Conservation (phyloP, 1,140 invertebrate species). For the Leptinotarsa lineolata region DNA sequence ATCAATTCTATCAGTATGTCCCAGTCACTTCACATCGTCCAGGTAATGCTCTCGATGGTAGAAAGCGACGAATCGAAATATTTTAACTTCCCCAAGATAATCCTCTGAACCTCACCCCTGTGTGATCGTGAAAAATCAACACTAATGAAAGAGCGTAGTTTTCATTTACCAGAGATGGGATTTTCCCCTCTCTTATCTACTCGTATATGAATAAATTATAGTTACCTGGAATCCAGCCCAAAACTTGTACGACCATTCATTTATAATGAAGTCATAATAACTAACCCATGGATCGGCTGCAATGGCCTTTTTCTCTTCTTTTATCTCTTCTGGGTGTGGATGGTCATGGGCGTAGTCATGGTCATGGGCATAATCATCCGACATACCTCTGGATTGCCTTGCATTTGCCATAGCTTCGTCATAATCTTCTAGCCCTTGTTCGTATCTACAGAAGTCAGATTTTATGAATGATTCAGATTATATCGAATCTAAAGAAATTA, state of each 20-base stretch:
- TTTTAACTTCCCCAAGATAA: not conserved
- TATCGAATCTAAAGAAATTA: too few species aligned
- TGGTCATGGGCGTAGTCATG: conserved; percentile 50
- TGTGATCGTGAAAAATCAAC: too few species aligned
- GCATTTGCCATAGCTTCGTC: conserved; percentile 44
- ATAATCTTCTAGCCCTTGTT: conserved; percentile 49
- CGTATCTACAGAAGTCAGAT: conserved; percentile 42
- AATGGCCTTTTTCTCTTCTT: conserved; percentile 55
- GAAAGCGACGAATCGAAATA: not conserved
- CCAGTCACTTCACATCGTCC: not conserved
- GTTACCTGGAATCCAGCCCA: conserved; percentile 81
- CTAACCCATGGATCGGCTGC: conserved; percentile 71
- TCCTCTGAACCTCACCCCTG: too few species aligned
- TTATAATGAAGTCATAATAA: conserved; percentile 83
- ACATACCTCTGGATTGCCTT: conserved; percentile 49
- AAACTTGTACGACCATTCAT: conserved; percentile 84
- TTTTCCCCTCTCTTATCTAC: too few species aligned
- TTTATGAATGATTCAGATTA: not conserved
- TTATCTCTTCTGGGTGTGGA: conserved; percentile 46
- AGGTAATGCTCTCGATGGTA: not conserved
- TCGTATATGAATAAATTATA: too few species aligned
- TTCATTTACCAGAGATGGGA: not conserved
- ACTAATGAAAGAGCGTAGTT: too few species aligned
- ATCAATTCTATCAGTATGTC: not conserved
- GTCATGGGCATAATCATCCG: conserved; percentile 42